phyloP scores from a whole-genome alignment of 2,888 invertebrate species.

The Acanthopleura granulata region DNA sequence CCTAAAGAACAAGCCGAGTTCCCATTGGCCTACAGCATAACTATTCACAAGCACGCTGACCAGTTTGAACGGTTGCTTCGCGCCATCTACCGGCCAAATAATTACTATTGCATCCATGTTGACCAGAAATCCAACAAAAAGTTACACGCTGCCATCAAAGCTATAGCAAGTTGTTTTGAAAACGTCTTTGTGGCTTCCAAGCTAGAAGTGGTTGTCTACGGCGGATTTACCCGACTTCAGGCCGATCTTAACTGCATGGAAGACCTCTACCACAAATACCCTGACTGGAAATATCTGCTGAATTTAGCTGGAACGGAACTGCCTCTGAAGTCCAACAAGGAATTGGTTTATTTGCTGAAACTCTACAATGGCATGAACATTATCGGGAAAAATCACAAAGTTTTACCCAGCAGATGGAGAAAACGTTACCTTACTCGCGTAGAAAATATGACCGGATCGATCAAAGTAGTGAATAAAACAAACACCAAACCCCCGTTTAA shows the following conservation, averaged over 20 bases:
- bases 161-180: conserved; percentile 51
- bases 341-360: conserved; percentile 55
- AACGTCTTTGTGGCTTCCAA: conserved; percentile 62
- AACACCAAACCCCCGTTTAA: conserved; percentile 35
- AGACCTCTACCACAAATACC: conserved; percentile 36
- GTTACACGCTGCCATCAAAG: conserved; percentile 39
- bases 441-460: conserved; percentile 1
- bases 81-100: conserved; percentile 63
- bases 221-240: conserved; percentile 45
- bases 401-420: not conserved
- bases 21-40: conserved; percentile 60
- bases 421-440: not conserved
- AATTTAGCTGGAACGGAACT: conserved; percentile 57
- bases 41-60: conserved; percentile 53
- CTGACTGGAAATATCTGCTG: conserved; percentile 57
- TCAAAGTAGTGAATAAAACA: not conserved
- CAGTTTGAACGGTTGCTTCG: conserved; percentile 60
- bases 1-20: conserved; percentile 43
- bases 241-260: conserved; percentile 56
- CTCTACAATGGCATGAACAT: conserved; percentile 49
- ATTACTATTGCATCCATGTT: conserved; percentile 66
- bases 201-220: conserved; percentile 47
- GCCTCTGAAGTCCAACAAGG: conserved; percentile 56
- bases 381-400: not conserved
- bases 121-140: conserved; percentile 46